Conservation (phyloP, 2,888 invertebrate genomes). For the Melinaea marsaeus region DNA sequence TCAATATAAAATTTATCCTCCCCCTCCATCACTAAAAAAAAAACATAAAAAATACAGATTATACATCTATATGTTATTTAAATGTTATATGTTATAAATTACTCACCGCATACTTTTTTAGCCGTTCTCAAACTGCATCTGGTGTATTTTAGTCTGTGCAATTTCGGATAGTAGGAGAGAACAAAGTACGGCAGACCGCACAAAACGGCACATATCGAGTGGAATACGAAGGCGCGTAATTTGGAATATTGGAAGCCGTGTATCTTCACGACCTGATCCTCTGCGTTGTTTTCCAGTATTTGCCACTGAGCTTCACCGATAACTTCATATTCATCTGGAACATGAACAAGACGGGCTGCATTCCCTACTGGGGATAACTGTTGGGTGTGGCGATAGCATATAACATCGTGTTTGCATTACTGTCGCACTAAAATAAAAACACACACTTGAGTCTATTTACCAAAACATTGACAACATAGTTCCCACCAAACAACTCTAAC, state of each 20-base stretch:
- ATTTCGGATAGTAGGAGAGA: conserved; percentile 76
- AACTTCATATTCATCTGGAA: conserved; percentile 76
- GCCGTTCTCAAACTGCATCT: conserved; percentile 77
- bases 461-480: not conserved
- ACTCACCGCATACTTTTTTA: conserved; percentile 76
- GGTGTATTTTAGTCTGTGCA: conserved; percentile 72
- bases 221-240: conserved; percentile 66
- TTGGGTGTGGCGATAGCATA: conserved; percentile 35
- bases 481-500: not conserved
- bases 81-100: not conserved
- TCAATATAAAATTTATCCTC: conserved; percentile 66
- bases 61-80: not conserved
- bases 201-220: conserved; percentile 68
- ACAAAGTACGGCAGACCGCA: conserved; percentile 78
- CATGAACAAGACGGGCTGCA: conserved; percentile 38
- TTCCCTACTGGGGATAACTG: conserved; percentile 43
- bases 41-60: conserved; percentile 9
- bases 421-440: conserved; percentile 5
- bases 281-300: conserved; percentile 68
- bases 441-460: not conserved
- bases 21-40: conserved; percentile 67
- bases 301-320: conserved; percentile 77
- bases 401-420: conserved; percentile 29
- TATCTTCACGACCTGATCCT: conserved; percentile 69
- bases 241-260: conserved; percentile 73